A percentile compares a stretch with the other conserved stretches of the same genome.
Evolutionary conservation across 2,113 vertebrate species (phyloP).

Genomic region (Pseudopipra pipra): DNA sequence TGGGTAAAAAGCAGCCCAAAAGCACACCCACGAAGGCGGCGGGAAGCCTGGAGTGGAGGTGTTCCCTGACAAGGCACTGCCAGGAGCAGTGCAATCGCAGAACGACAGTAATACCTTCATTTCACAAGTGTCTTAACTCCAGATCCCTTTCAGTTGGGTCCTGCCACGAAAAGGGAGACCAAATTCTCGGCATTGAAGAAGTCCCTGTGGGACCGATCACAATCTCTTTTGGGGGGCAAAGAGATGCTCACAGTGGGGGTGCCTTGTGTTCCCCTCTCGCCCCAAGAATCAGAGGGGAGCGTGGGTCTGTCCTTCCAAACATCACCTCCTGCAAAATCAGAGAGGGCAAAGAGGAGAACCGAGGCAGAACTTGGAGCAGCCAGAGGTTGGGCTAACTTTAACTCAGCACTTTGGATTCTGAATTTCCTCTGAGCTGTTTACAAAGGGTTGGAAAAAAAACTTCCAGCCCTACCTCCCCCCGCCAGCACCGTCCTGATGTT

Average conservation of each 20-base stretch:
- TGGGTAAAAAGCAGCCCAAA: not conserved
- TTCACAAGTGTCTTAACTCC: not conserved
- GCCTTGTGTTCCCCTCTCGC: not conserved
- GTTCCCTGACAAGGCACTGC: not conserved
- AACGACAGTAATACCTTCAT: not conserved
- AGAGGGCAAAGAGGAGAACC: not conserved
- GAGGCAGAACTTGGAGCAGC: not conserved
- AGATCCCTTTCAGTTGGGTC: not conserved
- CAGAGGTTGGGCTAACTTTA: conserved; percentile 43
- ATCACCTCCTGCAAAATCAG: not conserved
- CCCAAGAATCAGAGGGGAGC: not conserved
- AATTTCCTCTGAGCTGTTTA: conserved; percentile 54
- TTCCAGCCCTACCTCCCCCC: not conserved
- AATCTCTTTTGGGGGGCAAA: not conserved
- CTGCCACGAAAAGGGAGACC: not conserved
- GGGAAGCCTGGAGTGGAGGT: not conserved
- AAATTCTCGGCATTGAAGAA: not conserved
- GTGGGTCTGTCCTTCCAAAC: conserved; percentile 14
- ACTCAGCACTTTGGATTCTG: conserved; percentile 5
- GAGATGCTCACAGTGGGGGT: not conserved
- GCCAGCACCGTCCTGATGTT: conserved; percentile 45
- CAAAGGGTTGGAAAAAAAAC: conserved; percentile 33
- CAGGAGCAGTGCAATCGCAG: not conserved
- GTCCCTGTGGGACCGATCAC: not conserved
- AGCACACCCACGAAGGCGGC: not conserved